Evolutionary conservation across 37 sponge, comb jelly and placozoan genomes (phyloP).

Genomic region (Geodia barretti): DNA sequence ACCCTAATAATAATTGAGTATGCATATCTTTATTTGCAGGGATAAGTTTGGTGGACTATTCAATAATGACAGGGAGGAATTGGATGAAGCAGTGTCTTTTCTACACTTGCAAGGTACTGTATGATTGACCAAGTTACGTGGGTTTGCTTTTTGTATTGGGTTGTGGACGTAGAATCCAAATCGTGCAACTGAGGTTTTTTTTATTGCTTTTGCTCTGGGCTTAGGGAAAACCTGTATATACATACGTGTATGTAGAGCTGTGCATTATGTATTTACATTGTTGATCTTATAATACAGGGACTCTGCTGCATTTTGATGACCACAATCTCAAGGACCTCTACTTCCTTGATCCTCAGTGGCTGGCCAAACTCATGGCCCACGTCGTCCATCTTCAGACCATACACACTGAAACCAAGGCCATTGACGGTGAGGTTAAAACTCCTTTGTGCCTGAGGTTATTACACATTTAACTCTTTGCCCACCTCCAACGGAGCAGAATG

Average conservation of each 20-base stretch:
- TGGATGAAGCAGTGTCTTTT: constrained; percentile 61
- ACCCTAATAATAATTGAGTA: too few relatives aligned
- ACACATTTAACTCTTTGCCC: too few relatives aligned
- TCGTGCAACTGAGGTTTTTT: background rate
- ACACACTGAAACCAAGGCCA: too few relatives aligned
- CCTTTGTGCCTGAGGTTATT: too few relatives aligned
- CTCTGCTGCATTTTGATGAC: constrained; percentile 73
- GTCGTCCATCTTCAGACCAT: constrained; percentile 41
- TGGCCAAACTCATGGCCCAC: constrained; percentile 68
- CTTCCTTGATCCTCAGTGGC: constrained; percentile 89
- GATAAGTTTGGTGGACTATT: constrained; percentile 3
- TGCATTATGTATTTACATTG: background rate
- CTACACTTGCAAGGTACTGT: constrained; percentile 55
- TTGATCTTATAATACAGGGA: constrained; percentile 35
- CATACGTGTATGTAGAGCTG: background rate
- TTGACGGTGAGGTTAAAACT: too few relatives aligned
- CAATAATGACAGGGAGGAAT: constrained; percentile 46
- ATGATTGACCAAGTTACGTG: background rate
- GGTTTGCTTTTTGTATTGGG: too few relatives aligned
- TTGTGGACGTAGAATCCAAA: background rate
- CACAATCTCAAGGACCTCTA: constrained; percentile 51
- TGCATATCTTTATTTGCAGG: background rate
- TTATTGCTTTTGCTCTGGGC: background rate
- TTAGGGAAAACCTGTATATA: background rate
- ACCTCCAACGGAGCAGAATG: too few relatives aligned